Conservation (phyloP, 2,888 invertebrate species). For the Anagyrus pseudococci region DNA sequence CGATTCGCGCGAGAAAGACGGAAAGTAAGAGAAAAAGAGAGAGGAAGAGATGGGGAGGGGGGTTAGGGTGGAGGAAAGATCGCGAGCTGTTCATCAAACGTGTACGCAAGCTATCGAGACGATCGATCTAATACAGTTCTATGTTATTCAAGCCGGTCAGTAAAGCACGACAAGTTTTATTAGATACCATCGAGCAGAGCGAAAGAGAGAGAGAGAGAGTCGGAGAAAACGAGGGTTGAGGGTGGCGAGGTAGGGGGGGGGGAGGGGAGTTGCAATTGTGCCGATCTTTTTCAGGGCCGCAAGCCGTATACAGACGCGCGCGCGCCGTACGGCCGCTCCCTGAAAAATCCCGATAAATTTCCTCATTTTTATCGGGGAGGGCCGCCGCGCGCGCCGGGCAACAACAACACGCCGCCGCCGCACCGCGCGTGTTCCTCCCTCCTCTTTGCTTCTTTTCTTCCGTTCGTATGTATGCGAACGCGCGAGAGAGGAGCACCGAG, state of each 20-base stretch:
- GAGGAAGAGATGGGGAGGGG: too few species aligned
- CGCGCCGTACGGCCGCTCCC: constrained; percentile 12
- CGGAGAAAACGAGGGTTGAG: too few species aligned
- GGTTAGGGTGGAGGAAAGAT: too few species aligned
- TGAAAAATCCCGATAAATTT: constrained; percentile 40
- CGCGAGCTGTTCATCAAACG: constrained; percentile 34
- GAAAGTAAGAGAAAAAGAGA: too few species aligned
- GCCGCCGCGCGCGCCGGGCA: constrained; percentile 12
- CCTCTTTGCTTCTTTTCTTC: too few species aligned
- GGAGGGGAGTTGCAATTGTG: too few species aligned
- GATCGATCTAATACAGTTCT: constrained; percentile 35
- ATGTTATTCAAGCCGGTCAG: constrained; percentile 32
- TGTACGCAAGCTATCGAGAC: constrained; percentile 26
- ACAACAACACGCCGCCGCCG: too few species aligned
- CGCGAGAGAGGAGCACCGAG: background rate
- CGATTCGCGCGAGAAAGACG: background rate
- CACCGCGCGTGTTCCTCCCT: constrained; percentile 18
- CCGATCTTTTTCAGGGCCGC: constrained; percentile 33
- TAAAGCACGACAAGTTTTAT: constrained; percentile 34
- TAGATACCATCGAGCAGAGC: constrained; percentile 36
- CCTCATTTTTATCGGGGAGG: constrained; percentile 37
- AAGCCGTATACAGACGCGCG: too few species aligned
- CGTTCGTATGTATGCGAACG: too few species aligned
- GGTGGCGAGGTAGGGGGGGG: too few species aligned
- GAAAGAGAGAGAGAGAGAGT: too few species aligned